Evolutionary conservation across 2,888 invertebrate species (phyloP).

Genomic region (Mactromeris polynyma): DNA sequence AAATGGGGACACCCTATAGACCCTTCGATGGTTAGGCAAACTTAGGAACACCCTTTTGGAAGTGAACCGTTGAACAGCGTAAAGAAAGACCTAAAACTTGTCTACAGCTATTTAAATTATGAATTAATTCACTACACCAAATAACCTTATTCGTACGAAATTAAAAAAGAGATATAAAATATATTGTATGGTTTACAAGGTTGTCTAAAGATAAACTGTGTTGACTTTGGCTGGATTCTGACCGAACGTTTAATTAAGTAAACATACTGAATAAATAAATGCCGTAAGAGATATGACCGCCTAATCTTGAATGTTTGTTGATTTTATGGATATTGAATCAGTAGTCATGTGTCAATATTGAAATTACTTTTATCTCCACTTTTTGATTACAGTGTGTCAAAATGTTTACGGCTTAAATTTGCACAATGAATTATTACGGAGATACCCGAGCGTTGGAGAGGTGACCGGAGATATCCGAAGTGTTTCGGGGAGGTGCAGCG

Average conservation of each 20-base stretch:
- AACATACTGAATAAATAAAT: not conserved
- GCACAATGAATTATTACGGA: not conserved
- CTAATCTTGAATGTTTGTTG: conserved; percentile 9
- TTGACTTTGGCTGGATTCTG: conserved; percentile 22
- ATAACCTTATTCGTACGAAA: not conserved
- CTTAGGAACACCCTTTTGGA: not conserved
- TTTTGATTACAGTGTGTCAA: conserved; percentile 7
- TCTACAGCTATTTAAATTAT: not conserved
- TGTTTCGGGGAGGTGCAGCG: too few relatives aligned
- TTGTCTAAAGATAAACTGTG: not conserved
- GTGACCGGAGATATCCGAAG: too few relatives aligned
- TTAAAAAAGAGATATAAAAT: not conserved
- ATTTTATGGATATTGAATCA: conserved; percentile 13
- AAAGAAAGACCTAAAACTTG: not conserved
- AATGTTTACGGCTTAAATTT: conserved; percentile 6
- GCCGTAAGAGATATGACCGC: not conserved
- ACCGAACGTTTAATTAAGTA: conserved; percentile 8
- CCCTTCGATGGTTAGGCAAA: not conserved
- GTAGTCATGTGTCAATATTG: conserved; percentile 17
- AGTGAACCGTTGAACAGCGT: not conserved
- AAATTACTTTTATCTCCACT: conserved; percentile 5
- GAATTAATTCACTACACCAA: not conserved
- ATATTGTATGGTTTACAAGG: not conserved
- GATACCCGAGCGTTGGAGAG: not conserved
- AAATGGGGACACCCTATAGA: not conserved